A percentile compares a stretch with the other conserved stretches of the same genome.
Conservation (phyloP, 2,797 vertebrate genomes). For the Cynodonichthys magdalenae region DNA sequence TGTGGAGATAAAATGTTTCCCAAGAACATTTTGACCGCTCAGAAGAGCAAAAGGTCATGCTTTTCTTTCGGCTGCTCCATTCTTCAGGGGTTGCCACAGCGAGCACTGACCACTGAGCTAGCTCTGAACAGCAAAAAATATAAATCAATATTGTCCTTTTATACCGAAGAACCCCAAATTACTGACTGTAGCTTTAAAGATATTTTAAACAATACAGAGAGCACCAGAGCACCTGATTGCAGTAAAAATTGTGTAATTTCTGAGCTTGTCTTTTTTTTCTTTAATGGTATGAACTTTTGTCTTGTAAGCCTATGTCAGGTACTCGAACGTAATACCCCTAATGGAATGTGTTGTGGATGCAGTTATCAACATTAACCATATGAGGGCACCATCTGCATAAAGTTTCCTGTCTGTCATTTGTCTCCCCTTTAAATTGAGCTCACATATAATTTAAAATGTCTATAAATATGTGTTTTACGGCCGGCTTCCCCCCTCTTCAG, state of each 20-base stretch:
- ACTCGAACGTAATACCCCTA: not conserved
- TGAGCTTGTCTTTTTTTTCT: no score
- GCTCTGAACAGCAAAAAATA: not conserved
- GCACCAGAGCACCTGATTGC: not conserved
- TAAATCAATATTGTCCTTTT: not conserved
- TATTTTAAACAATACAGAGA: not conserved
- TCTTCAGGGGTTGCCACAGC: no score
- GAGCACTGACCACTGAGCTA: no score
- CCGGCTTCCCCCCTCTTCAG: not conserved
- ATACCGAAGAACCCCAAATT: not conserved
- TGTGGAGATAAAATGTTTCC: not conserved
- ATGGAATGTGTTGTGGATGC: slow-evolving; percentile 22
- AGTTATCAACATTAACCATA: slow-evolving; percentile 61
- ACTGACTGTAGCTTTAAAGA: not conserved
- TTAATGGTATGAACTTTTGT: no score
- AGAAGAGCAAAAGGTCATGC: not conserved
- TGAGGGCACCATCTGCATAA: slow-evolving; percentile 72
- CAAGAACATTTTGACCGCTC: not conserved
- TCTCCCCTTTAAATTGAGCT: slow-evolving; percentile 10
- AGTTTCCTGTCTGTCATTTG: slow-evolving; percentile 18
- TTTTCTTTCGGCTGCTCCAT: not conserved
- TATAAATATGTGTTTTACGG: slow-evolving; percentile 22
- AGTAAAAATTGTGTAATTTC: no score
- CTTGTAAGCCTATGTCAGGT: no score
- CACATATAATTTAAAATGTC: slow-evolving; percentile 27